Evolutionary conservation across 2,113 vertebrate species (phyloP).

Genomic region (Heliornis fulica): DNA sequence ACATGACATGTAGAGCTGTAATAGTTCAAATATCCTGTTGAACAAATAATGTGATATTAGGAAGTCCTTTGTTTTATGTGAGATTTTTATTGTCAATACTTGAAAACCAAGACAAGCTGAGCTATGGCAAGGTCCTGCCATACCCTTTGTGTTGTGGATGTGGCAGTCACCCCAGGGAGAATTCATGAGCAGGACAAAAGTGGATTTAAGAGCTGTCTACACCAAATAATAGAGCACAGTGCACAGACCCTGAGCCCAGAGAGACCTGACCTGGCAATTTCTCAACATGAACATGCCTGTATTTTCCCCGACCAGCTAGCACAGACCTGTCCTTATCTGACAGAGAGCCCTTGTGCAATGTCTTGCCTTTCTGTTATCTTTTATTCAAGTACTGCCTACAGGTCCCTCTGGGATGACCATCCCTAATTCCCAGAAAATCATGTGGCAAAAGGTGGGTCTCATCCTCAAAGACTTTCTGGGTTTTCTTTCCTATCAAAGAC

Average conservation of each 20-base stretch:
- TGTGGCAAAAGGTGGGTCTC: not conserved
- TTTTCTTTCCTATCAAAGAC: not conserved
- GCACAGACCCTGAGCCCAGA: not conserved
- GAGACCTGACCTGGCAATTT: not conserved
- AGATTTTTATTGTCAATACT: not conserved
- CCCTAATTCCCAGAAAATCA: not conserved
- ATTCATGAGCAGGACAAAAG: conserved; percentile 13
- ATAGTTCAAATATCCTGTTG: not conserved
- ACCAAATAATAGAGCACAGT: not conserved
- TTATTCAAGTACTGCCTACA: not conserved
- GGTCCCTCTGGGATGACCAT: not conserved
- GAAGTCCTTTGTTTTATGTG: not conserved
- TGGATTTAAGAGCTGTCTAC: not conserved
- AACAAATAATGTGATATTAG: not conserved
- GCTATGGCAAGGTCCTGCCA: conserved; percentile 29
- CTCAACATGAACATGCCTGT: not conserved
- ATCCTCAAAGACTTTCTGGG: not conserved
- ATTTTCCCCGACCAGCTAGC: not conserved
- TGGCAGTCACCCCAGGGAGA: not conserved
- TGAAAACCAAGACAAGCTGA: conserved; percentile 30
- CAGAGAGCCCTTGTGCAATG: not conserved
- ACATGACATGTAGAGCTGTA: not conserved
- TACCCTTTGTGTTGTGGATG: conserved; percentile 2
- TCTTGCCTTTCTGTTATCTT: not conserved
- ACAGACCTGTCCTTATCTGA: not conserved